Base-by-base conservation (phyloP, 2,888 invertebrate genomes). In the Phalangium opilio region DNA sequence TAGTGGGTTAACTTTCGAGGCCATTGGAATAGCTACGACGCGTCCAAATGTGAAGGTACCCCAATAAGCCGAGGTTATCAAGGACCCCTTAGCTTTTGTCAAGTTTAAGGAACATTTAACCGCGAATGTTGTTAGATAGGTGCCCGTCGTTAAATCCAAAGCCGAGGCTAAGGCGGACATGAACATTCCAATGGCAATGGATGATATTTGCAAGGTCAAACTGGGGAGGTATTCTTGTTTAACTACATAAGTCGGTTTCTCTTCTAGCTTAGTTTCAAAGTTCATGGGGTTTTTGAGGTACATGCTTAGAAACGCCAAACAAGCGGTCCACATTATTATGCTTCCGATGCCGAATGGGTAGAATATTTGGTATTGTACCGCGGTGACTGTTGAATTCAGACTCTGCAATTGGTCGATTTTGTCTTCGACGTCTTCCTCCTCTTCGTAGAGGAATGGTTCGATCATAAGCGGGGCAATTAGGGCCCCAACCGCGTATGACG, bases 41-140 rank as follows among this genome's bases (percentile, higher is more conserved):
- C 68, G 58, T 1, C 63, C 65, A 3, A 60, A 54, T 1, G 68
- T 65, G 40, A 68, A 60, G 3, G 64, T 58, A 1, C 67, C 67
- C 68, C 68, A 69, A 51, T 67, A 68, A 17, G 64, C 58, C 3
- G 67, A 63, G 1, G 65, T 62, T 20, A 68, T 54, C n/a, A 61
- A 58, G 2, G 64, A 63, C n/a, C 64, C 67, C 38, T 60, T 56
- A 3, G 59, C 51, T 44, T 63, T 63, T 2, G 60, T 56, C 59
- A 67, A 60, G 5, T 58, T 49, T 27, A 62, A 57, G 39, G 59
- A 55, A 39, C 59, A 51, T 35, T 62, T 57, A 7, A 66, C 61
- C 15, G 64, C 58, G 55, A 66, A 68, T 3, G 64, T 62, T 45
- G 65, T 59, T 3, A 68, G 55, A 12, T 67, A 57, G 15, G 64